phyloP scores from a whole-genome alignment of 1,140 invertebrate genomes.

The Lethocerus indicus region DNA sequence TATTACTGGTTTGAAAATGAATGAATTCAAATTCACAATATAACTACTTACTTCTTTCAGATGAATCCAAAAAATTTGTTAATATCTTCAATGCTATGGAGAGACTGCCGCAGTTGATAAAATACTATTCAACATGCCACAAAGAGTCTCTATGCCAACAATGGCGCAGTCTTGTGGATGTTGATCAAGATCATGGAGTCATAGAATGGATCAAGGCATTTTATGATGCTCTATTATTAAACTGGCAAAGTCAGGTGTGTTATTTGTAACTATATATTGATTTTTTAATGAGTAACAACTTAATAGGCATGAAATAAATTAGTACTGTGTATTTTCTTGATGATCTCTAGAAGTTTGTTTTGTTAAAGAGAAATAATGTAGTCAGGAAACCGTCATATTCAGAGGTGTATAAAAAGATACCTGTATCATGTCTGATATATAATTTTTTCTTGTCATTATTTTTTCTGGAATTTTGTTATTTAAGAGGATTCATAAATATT shows the following conservation, averaged over 20 bases:
- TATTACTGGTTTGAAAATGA: neutral
- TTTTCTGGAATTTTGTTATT: neutral
- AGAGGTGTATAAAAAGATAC: too few relatives aligned
- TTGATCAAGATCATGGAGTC: slow-evolving; percentile 39
- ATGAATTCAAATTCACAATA: neutral
- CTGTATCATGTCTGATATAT: too few relatives aligned
- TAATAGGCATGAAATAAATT: too few relatives aligned
- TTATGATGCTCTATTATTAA: slow-evolving; percentile 50
- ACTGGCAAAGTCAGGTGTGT: slow-evolving; percentile 53
- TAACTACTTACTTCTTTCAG: slow-evolving; percentile 26
- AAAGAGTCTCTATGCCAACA: slow-evolving; percentile 48
- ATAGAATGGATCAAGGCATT: slow-evolving; percentile 44
- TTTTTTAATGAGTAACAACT: too few relatives aligned
- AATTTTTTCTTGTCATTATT: neutral
- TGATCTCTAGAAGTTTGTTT: too few relatives aligned
- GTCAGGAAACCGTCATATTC: too few relatives aligned
- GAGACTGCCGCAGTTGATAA: slow-evolving; percentile 54
- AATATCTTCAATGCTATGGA: slow-evolving; percentile 58
- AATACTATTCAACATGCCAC: slow-evolving; percentile 69
- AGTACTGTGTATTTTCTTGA: too few relatives aligned
- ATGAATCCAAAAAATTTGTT: slow-evolving; percentile 50
- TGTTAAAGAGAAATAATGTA: too few relatives aligned
- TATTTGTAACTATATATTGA: neutral
- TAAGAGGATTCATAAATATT: neutral
- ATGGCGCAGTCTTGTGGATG: slow-evolving; percentile 43